Evolutionary conservation across 1,140 invertebrate species (phyloP), one percentile per base, ranked within the genome.

Genomic region (Pseudoatta argentina): DNA sequence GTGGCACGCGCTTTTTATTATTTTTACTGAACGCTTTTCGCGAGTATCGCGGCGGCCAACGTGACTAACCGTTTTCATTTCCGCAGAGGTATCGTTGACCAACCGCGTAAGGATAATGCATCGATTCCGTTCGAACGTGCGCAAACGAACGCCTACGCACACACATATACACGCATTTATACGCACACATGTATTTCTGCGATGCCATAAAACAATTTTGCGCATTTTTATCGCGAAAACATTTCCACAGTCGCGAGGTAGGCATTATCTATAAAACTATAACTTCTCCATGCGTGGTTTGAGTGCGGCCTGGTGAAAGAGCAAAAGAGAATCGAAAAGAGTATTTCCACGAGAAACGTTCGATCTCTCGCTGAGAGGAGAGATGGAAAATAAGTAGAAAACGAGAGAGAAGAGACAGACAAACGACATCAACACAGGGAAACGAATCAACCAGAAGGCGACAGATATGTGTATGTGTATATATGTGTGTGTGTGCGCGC

Each of bases 141-240:
- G 44, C 39, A 16, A 44, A 10, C 21, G 48, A 18, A 66, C 39
- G 5, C 12, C 10, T 5, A 7, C 27, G 27, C 39, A 55, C 18
- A 44, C 14, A 48, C 5, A 48, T 27, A 34, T 12, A 8, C n/a
- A 39, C 27, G 48, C 55, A 12, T 7, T 10, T 21, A 71, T 5
- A 30, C 57, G 24, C 4, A 53, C 5, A 57, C 59, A 14, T 55
- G 21, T 2, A 63, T 10, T n/a, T 3, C 3, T 53, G 55, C 55
- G 34, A 10, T 34, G 21, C 76, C 71, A 64, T 89, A 86, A 89
- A 89, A 87, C 78, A 89, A 89, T 83, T 67, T 48, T 18, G 86
- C 61, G 85, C 85, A 79, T 87, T 90, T 89, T 90, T 89, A 89
- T 89, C 76, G 76, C 48, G n/a, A 55, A 87, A 90, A 87, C 73